Evolutionary conservation across 2,113 vertebrate genomes (phyloP), one percentile per base, ranked within the genome.

Genomic region (Periophthalmus modestus): DNA sequence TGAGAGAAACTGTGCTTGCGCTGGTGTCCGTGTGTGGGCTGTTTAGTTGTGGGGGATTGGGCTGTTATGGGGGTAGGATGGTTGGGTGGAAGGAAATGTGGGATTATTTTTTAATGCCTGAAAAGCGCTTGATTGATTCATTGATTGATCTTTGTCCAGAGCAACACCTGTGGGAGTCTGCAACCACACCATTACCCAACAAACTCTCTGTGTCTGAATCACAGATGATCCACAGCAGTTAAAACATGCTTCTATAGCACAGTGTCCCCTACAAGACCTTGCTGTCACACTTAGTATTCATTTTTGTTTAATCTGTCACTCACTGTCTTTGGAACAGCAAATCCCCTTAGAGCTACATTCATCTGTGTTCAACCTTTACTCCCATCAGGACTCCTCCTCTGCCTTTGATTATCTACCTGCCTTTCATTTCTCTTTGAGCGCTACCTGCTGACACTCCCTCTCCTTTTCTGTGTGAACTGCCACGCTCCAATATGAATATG

Each of bases 401-500:
- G 66, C n/a, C 68, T 77, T 69, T 75, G 68, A 84, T 81, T 78
- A 78, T 85, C 80, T 72, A 59, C 69, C 73, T 47, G 2, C 68
- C 66, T 82, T 81, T 67, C 72, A 71, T 81, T 80, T 79, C 55
- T 74, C 72, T 62, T 78, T 80, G 19, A 33, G 34, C 79, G 55
- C 62, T 68, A 58, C 54, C 61, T 48, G 50, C 57, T 18, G 71
- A 72, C 82, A 77, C 69, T 68, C 70, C 66, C 69, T 72, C 48
- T 80, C 76, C 72, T 74, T 68, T 48, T 61, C 66, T 65, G 55
- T 78, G 70, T 34, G 2, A 78, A 83, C 36, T 54, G 34, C 43
- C 57, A 73, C 74, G 66, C 33, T 71, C 85, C 54, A 88, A 82
- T 62, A 69, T 82, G 23, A 6, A 67, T n/a, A n/a, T 87, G 21